These are phyloP conservation scores for Phataginus tricuspis DNA, from an alignment of 2,797 vertebrate genomes.

Conservation along the genomic window DNA sequence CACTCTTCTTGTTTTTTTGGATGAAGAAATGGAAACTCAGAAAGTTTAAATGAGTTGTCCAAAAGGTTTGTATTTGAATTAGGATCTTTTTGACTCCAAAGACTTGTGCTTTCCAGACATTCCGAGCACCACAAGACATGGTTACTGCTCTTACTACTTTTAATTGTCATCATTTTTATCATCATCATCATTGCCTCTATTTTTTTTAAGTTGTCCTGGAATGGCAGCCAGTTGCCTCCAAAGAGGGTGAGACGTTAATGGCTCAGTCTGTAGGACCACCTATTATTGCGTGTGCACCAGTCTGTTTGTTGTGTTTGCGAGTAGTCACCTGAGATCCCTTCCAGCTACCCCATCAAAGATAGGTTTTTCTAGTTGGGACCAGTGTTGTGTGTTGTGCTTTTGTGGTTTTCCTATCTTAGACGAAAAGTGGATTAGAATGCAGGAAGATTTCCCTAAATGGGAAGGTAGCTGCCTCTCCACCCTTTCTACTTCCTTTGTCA, in stretches of 20 bases:
- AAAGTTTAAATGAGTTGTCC: neutral
- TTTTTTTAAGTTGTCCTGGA: neutral
- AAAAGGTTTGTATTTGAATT: slow-evolving; percentile 38
- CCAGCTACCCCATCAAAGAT: neutral
- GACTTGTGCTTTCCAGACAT: neutral
- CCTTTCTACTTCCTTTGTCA: slow-evolving; percentile 28
- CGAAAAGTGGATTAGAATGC: slow-evolving; percentile 22
- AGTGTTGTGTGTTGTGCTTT: neutral
- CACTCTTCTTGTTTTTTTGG: neutral
- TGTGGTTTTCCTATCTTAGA: slow-evolving; percentile 50
- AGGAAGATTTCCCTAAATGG: slow-evolving; percentile 66
- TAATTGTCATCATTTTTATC: neutral
- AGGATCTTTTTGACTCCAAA: neutral
- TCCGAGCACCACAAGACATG: neutral
- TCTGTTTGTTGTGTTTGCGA: neutral
- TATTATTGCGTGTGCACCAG: neutral
- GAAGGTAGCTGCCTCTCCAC: slow-evolving; percentile 54
- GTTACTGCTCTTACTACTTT: neutral
- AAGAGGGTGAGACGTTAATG: neutral
- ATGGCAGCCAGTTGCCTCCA: neutral
- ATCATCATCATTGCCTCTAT: neutral
- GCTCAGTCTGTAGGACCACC: neutral
- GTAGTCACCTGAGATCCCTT: neutral
- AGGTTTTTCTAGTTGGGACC: slow-evolving; percentile 41
- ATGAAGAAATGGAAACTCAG: slow-evolving; percentile 32